A percentile compares a stretch with the other conserved stretches of the same genome.
Evolutionary conservation across 2,888 invertebrate genomes (phyloP).

Genomic region (Stenotaenia linearis): DNA sequence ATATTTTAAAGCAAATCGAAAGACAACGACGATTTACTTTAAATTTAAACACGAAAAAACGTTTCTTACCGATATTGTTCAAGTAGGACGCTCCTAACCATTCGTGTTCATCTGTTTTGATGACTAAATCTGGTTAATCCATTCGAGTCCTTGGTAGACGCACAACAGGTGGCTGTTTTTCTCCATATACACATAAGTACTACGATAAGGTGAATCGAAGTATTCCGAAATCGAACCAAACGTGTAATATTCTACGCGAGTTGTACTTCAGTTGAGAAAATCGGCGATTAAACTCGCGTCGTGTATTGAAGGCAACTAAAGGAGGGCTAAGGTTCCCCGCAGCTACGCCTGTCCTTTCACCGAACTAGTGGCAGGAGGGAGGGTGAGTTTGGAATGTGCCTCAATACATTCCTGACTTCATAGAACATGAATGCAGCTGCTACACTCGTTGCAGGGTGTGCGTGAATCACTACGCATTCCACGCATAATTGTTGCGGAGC

Average conservation of each 20-base stretch:
- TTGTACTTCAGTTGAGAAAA: neutral
- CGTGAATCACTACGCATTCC: neutral
- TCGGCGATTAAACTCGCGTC: neutral
- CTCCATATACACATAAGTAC: neutral
- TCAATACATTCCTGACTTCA: conserved; percentile 28
- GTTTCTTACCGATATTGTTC: neutral
- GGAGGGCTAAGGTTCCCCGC: conserved; percentile 27
- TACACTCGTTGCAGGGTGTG: neutral
- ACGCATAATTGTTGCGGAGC: neutral
- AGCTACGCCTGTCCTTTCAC: conserved; percentile 31
- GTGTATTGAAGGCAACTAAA: neutral
- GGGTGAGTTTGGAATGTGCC: conserved; percentile 21
- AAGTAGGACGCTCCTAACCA: neutral
- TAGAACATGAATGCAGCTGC: conserved; percentile 28
- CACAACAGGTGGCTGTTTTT: neutral
- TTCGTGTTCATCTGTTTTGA: conserved; percentile 17
- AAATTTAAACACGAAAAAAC: neutral
- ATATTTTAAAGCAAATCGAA: neutral
- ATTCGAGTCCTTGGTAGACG: neutral
- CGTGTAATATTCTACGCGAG: neutral
- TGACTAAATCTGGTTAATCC: conserved; percentile 6
- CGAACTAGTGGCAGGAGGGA: neutral
- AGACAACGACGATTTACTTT: neutral
- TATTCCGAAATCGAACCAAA: neutral
- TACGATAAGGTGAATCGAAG: neutral